Evolutionary conservation across 1,140 invertebrate genomes (phyloP).

Genomic region (Lepidurus arcticus): DNA sequence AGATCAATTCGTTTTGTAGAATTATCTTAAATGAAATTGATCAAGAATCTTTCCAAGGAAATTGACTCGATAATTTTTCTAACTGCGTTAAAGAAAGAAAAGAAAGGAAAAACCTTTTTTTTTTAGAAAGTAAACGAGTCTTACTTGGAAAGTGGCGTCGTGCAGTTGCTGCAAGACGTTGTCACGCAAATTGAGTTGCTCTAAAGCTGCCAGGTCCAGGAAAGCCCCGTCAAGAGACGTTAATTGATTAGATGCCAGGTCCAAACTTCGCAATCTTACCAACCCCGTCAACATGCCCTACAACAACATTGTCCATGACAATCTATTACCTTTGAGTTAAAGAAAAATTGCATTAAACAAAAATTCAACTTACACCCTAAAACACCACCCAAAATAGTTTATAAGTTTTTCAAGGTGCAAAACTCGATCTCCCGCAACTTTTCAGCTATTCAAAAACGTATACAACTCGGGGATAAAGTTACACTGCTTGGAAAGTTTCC

Average conservation of each 20-base stretch:
- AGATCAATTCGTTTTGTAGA: too few species aligned
- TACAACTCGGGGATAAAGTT: neutral
- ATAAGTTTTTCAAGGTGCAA: too few species aligned
- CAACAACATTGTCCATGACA: neutral
- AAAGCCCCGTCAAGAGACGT: conserved; percentile 43
- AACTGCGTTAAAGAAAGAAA: neutral
- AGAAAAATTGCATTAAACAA: too few species aligned
- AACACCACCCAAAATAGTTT: neutral
- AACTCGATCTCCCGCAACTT: neutral
- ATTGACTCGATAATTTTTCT: too few species aligned
- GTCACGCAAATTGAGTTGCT: conserved; percentile 62
- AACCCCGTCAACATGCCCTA: conserved; percentile 47
- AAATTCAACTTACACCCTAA: too few species aligned
- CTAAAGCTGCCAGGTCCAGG: conserved; percentile 50
- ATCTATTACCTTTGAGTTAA: conserved; percentile 37
- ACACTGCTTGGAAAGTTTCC: neutral
- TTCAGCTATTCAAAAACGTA: neutral
- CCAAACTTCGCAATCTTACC: conserved; percentile 44
- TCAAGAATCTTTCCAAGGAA: too few species aligned
- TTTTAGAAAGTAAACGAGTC: conserved; percentile 1
- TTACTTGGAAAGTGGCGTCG: conserved; percentile 50
- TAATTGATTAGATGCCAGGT: conserved; percentile 47
- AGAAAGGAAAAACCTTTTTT: neutral
- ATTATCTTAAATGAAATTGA: too few species aligned
- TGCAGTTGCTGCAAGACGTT: conserved; percentile 58